Evolutionary conservation across 2,888 invertebrate species (phyloP), one percentile per base, ranked within the genome.

Genomic region (Syrista parreyssii): DNA sequence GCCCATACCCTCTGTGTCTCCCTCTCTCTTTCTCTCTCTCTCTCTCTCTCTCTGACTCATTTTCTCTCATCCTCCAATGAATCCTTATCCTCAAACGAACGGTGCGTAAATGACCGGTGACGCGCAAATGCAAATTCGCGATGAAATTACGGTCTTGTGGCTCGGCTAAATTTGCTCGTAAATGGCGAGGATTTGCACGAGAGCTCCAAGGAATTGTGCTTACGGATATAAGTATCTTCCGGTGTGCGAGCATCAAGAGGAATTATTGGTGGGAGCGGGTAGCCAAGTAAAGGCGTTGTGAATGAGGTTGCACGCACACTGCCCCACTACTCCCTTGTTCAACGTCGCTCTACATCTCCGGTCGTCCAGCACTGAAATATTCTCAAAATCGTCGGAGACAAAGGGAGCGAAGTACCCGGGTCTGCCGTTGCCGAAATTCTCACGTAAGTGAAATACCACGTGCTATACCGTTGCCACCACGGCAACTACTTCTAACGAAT

Each of bases 401-500:
- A 55, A 55, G 55, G 55, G 6, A 23, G 55, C 23, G 9, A 55
- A 55, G 55, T 23, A 23, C 55, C 23, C 2, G 1, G 55, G 2
- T 6, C 6, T 1, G 23, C 55, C 23, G 23, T 23, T 9, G 23
- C 9, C 55, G 55, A 9, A 23, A 55, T 55, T 55, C 55, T 23
- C 55, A 23, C 23, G 55, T 55, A 55, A 55, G 55, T 55, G 55
- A 23, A 55, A 55, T 55, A 55, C 55, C 55, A 55, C 55, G 55
- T 23, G 55, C 9, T 23, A 55, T 55, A 55, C 23, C 6, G 23
- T 15, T 23, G 55, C 55, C 55, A 23, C 15, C 23, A 6, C 55
- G 23, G 55, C 55, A 55, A 23, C 55, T 55, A 9, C 55, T 74
- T 73, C 73, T 74, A 69, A 77, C 74, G 78, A 80, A 81, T 81